These are phyloP conservation scores for Pomatorhinus ruficollis DNA, from an alignment of 2,113 vertebrate species.

Conservation along the genomic window DNA sequence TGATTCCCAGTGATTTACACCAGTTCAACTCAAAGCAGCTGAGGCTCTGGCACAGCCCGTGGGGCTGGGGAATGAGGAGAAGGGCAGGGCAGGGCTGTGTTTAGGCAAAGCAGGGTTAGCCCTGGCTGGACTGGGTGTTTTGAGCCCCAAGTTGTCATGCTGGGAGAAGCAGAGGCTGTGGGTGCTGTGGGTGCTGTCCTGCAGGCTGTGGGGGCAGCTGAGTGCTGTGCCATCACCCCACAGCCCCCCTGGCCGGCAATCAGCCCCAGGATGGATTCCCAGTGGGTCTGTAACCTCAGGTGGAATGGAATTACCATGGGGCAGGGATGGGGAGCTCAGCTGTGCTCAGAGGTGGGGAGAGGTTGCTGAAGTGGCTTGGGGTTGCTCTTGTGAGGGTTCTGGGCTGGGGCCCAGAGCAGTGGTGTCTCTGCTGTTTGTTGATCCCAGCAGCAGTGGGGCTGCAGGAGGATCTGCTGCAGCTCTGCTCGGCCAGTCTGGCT, in stretches of 20 bases:
- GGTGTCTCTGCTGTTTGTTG: neutral
- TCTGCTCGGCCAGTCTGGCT: neutral
- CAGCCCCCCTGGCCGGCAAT: neutral
- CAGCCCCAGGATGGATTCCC: neutral
- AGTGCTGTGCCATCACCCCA: neutral
- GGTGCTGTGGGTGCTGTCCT: neutral
- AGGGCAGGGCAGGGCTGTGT: neutral
- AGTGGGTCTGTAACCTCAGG: neutral
- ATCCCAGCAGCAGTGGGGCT: neutral
- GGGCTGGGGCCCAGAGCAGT: neutral
- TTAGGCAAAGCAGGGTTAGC: neutral
- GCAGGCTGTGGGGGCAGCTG: neutral
- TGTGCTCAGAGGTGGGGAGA: neutral
- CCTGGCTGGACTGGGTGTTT: neutral
- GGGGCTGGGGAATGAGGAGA: neutral
- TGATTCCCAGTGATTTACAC: neutral
- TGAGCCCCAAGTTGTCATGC: neutral
- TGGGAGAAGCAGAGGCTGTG: neutral
- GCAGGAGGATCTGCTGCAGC: neutral
- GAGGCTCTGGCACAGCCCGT: neutral
- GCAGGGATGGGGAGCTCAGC: neutral
- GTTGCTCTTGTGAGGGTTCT: neutral
- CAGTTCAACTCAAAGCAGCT: conserved; percentile 6
- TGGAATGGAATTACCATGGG: fast-evolving
- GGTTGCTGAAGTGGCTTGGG: neutral